Conservation (phyloP, 2,113 vertebrate genomes). For the Muntiacus reevesi region DNA sequence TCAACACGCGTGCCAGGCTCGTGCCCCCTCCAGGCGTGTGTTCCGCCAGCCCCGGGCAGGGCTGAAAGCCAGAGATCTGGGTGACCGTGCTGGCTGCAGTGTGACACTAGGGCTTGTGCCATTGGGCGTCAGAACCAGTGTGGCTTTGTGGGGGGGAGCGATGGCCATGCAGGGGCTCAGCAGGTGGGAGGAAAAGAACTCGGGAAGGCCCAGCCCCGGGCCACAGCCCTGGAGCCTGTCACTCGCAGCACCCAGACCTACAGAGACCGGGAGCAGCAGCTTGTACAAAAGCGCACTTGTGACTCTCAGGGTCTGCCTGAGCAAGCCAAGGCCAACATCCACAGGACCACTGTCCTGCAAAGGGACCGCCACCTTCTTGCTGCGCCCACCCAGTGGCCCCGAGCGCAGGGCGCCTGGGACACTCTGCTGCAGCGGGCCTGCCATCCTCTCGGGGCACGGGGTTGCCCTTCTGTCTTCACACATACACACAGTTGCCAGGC, state of each 20-base stretch:
- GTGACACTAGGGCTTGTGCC: background rate
- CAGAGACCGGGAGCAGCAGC: background rate
- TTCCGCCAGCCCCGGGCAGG: accelerated
- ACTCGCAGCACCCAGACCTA: background rate
- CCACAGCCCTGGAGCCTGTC: accelerated
- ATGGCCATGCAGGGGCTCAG: background rate
- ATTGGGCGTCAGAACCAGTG: background rate
- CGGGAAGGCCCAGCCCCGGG: no score
- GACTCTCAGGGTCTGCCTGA: background rate
- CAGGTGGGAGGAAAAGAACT: background rate
- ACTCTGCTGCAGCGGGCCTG: accelerated
- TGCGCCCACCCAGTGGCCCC: background rate
- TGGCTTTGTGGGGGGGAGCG: background rate
- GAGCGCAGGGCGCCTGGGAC: accelerated
- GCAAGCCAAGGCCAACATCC: background rate
- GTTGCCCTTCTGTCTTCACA: background rate
- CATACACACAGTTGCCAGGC: background rate
- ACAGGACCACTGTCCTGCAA: background rate
- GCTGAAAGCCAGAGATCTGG: background rate
- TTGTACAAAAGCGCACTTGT: background rate
- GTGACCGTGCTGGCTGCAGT: no score
- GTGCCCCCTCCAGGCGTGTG: accelerated
- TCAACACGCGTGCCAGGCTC: background rate
- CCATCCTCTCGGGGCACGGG: background rate
- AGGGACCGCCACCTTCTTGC: background rate